Evolutionary conservation across 1,140 invertebrate species (phyloP).

Genomic region (Harlomillsia oculata): DNA sequence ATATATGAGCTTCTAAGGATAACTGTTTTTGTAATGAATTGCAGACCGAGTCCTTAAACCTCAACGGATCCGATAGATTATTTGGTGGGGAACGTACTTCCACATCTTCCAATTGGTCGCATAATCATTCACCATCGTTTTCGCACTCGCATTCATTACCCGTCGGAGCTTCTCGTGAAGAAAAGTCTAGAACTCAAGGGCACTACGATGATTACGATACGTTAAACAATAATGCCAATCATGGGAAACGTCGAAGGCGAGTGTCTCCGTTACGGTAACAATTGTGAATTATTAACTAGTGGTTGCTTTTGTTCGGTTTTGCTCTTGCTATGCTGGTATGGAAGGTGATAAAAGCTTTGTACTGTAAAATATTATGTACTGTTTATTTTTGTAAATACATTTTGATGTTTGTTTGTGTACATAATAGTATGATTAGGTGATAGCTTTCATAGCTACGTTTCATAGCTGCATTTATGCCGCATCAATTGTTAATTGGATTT

Average conservation of each 20-base stretch:
- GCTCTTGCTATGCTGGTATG: no score
- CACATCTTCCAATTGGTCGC: slow-evolving; percentile 22
- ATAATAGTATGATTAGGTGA: no score
- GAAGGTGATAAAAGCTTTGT: no score
- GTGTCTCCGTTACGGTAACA: slow-evolving; percentile 48
- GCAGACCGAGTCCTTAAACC: slow-evolving; percentile 20
- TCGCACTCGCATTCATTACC: no score
- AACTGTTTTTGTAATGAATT: no score
- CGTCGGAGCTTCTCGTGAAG: slow-evolving; percentile 44
- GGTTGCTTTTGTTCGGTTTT: not conserved
- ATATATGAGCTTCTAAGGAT: no score
- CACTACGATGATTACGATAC: slow-evolving; percentile 41
- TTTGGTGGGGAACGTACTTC: slow-evolving; percentile 13
- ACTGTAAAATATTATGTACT: no score
- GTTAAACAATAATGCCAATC: slow-evolving; percentile 45
- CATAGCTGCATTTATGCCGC: no score
- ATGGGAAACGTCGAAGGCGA: slow-evolving; percentile 51
- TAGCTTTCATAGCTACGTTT: no score
- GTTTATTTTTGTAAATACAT: no score
- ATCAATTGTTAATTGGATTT: no score
- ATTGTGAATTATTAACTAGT: not conserved
- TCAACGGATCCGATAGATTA: slow-evolving; percentile 1
- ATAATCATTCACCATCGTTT: slow-evolving; percentile 23
- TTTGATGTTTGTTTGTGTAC: no score
- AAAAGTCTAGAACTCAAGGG: slow-evolving; percentile 43